Evolutionary conservation across 2,113 vertebrate species (phyloP).

Genomic region (Perca schrenkii): DNA sequence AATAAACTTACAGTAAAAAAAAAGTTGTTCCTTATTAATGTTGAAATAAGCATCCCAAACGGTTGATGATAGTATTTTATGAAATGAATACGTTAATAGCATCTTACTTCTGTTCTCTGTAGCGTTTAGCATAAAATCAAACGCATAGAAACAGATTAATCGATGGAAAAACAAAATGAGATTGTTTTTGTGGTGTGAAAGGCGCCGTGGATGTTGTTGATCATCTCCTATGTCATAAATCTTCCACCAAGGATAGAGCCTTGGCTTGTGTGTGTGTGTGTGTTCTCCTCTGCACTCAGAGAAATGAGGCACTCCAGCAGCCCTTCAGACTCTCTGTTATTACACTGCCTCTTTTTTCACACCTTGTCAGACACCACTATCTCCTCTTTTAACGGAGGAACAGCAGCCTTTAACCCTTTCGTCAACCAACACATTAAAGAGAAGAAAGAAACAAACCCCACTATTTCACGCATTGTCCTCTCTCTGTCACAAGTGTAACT

Average conservation of each 20-base stretch:
- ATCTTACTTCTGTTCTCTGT: neutral
- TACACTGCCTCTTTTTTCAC: constrained; percentile 67
- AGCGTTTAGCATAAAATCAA: neutral
- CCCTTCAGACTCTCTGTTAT: constrained; percentile 69
- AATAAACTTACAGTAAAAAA: neutral
- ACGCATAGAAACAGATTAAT: neutral
- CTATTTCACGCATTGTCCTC: constrained; percentile 52
- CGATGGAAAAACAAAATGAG: constrained; percentile 11
- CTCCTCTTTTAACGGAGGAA: constrained; percentile 40
- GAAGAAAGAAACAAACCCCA: neutral
- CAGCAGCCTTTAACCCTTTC: constrained; percentile 65
- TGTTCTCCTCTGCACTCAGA: constrained; percentile 44
- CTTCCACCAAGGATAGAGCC: constrained; percentile 30
- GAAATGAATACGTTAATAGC: neutral
- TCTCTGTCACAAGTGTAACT: constrained; percentile 14
- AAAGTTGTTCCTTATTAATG: neutral
- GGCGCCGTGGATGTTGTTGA: constrained; percentile 1
- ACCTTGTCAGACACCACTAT: constrained; percentile 75
- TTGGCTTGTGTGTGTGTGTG: constrained; percentile 33
- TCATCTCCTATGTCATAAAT: constrained; percentile 50
- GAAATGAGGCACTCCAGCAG: constrained; percentile 61
- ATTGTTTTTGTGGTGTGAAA: constrained; percentile 17
- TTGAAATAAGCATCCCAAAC: neutral
- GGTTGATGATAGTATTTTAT: neutral
- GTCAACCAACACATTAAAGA: constrained; percentile 30